These are phyloP conservation scores for Ommatoiulus sabulosus DNA, from an alignment of 2,888 invertebrate genomes.

Conservation along the genomic window DNA sequence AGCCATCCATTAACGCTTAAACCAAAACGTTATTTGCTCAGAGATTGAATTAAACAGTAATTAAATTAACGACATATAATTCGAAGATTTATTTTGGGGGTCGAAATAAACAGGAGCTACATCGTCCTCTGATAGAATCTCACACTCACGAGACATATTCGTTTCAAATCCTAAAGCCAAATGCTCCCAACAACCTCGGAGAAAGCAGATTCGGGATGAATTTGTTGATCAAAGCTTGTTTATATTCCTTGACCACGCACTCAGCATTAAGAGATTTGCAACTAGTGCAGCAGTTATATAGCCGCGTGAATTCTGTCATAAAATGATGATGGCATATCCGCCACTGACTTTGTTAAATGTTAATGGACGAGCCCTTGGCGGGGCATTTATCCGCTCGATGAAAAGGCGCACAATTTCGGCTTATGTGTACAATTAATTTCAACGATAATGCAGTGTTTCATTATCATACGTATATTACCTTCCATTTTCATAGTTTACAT, in stretches of 20 bases:
- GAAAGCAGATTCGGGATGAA: neutral
- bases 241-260: neutral
- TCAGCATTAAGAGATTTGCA: conserved; percentile 12
- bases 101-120: no score
- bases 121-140: no score
- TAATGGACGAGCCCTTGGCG: conserved; percentile 3
- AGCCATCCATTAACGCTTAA: no score
- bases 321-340: neutral
- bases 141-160: no score
- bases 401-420: neutral
- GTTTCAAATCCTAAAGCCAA: no score
- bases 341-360: neutral
- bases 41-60: no score
- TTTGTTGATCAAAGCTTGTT: neutral
- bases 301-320: conserved; percentile 10
- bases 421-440: conserved; percentile 34
- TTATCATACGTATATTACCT: neutral
- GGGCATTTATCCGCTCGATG: neutral
- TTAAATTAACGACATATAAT: no score
- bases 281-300: neutral
- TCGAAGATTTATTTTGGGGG: no score
- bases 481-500: neutral
- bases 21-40: no score
- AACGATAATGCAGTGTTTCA: conserved; percentile 17
- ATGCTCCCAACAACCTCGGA: neutral